Base-by-base conservation (phyloP, 2,113 vertebrate genomes). In the Triplophysa siluroides region DNA sequence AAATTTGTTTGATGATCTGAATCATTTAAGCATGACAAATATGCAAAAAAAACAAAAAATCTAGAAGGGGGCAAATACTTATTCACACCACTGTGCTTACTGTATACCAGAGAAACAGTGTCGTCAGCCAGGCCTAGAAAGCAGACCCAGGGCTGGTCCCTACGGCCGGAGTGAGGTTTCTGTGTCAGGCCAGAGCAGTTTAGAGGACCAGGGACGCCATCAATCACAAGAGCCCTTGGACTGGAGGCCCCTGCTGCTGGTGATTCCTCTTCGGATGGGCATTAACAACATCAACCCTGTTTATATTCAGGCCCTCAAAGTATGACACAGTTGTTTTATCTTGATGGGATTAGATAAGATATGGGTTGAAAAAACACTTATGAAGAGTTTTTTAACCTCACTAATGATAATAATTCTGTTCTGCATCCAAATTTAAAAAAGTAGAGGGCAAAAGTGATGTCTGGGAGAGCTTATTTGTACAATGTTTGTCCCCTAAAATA, bases 211-310 rank as follows among this genome's bases (percentile, higher is more conserved):
- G 47, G 54, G 12, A 66, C 56, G 54, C 11, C 33, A 3, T 14
- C 47, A 38, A 18, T 26, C 81, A 13, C 69, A 54, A 33, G 10
- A 13, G 26, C 58, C 85, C 26, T 60, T 81, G 11, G 87, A 82
- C 82, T 96, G 95, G 95, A 95, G 92, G 62, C 94, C 95, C 65
- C 92, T 96, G 71, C 41, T 96, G 86, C 92, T 96, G 65, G 93
- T 96, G 4, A 94, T 96, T 82, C 95, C 95, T 83, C 95, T 96
- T 0, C 91, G 94, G 14, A 88, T 96, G 41, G 95, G 95, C 82
- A 95, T 96, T 79, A 96, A 95, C 89, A 93, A 94, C 90, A 95
- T 96, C 80, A 96, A 96, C 68, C 94, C 95, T 1, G 91, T 96
- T 38, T 96, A 96, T 82, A 92, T 95, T 8, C 92, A 95, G 13